Conservation (phyloP, 1,140 invertebrate species). For the Mesaphorura yosii region DNA sequence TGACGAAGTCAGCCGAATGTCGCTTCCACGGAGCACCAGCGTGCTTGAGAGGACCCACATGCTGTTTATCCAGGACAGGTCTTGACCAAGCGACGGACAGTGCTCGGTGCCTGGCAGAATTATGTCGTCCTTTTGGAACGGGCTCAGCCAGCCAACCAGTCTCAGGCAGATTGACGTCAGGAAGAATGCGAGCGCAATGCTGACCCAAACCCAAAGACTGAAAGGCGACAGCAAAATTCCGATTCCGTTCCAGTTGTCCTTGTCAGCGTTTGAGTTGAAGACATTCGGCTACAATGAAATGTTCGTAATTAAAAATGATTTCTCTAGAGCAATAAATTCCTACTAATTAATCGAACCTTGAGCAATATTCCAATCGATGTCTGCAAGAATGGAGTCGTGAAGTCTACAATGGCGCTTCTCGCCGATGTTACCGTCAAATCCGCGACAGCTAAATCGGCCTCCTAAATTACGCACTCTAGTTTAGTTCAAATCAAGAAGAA, state of each 20-base stretch:
- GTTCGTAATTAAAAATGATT: not conserved
- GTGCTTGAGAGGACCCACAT: constrained; percentile 30
- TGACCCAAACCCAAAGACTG: constrained; percentile 30
- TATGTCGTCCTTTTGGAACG: constrained; percentile 31
- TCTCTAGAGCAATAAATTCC: not conserved
- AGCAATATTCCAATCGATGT: constrained; percentile 28
- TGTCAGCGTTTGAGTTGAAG: not conserved
- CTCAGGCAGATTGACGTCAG: constrained; percentile 27
- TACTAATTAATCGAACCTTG: constrained; percentile 20
- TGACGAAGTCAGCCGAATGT: constrained; percentile 8
- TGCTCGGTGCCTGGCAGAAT: constrained; percentile 27
- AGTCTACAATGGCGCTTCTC: constrained; percentile 25
- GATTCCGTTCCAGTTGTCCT: too few species aligned
- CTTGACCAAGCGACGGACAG: constrained; percentile 14
- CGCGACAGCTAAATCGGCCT: constrained; percentile 27
- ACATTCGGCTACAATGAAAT: not conserved
- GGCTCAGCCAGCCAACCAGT: constrained; percentile 28
- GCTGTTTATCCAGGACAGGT: constrained; percentile 25
- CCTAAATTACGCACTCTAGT: too few species aligned
- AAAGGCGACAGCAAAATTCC: constrained; percentile 26
- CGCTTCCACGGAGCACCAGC: constrained; percentile 26
- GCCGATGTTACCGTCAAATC: constrained; percentile 29
- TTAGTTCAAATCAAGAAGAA: constrained; percentile 1
- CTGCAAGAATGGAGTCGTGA: constrained; percentile 27
- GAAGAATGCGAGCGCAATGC: constrained; percentile 28